Percentiles rank a stretch among this genome's conserved stretches.
Conservation (phyloP, 2,113 vertebrate genomes). For the Abramis brama region DNA sequence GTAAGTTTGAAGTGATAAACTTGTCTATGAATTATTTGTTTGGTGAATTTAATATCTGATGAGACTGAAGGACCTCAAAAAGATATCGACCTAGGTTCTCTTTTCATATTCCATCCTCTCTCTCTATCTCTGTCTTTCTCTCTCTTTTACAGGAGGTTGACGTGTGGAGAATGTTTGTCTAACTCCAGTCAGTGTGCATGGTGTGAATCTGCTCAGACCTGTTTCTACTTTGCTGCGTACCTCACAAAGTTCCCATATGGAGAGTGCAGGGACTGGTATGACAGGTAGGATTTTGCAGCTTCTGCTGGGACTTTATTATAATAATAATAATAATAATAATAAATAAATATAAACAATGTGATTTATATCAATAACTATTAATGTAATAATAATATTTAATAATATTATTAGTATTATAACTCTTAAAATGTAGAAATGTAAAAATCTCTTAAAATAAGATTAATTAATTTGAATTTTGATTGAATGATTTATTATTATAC, state of each 20-base stretch:
- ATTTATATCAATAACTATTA: no score
- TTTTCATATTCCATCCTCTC: not conserved
- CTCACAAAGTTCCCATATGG: conserved; percentile 90
- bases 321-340: not conserved
- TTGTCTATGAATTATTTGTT: conserved; percentile 26
- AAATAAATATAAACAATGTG: no score
- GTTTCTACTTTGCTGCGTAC: conserved; percentile 91
- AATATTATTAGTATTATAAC: no score
- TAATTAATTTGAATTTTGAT: no score
- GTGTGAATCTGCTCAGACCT: conserved; percentile 90
- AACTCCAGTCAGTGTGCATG: conserved; percentile 94
- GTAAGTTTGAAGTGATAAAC: conserved; percentile 73
- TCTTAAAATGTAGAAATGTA: not conserved
- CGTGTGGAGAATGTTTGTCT: conserved; percentile 86
- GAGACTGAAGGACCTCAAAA: not conserved
- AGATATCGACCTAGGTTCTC: not conserved
- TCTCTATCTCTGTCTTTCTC: conserved; percentile 12
- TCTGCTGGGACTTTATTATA: not conserved
- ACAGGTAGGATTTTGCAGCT: conserved; percentile 77
- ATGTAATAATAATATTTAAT: not conserved
- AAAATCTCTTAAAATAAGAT: not conserved
- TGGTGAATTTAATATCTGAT: conserved; percentile 3
- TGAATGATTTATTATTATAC: no score
- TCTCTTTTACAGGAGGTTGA: conserved; percentile 76
- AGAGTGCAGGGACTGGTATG: conserved; percentile 91